These are phyloP conservation scores for Hydrolagus affinis DNA, from an alignment of 2,113 vertebrate genomes.

Conservation along the genomic window DNA sequence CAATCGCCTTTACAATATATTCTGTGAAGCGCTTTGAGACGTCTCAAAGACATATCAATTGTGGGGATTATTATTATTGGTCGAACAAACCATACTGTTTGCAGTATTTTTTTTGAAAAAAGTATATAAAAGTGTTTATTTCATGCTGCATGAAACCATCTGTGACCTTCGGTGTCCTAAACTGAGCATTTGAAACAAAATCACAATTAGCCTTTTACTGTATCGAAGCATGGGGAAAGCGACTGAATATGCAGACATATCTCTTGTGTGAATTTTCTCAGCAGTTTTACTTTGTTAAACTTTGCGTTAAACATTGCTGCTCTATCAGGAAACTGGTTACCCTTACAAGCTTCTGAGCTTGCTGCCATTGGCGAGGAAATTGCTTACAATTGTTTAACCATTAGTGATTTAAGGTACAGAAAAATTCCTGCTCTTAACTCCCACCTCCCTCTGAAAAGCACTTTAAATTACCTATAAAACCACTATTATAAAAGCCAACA, in stretches of 20 bases:
- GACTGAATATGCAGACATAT: neutral
- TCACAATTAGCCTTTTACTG: neutral
- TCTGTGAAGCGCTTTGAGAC: too few relatives aligned
- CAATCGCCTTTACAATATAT: too few relatives aligned
- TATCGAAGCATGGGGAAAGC: neutral
- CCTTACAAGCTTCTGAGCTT: too few relatives aligned
- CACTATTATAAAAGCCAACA: neutral
- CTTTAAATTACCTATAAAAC: conserved; percentile 6
- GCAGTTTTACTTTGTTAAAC: neutral
- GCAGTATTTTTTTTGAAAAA: conserved; percentile 23
- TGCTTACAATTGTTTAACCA: neutral
- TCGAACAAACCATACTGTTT: neutral
- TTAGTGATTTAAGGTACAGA: neutral
- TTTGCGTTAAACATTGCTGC: conserved; percentile 9
- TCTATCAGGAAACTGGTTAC: neutral
- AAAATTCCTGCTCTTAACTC: neutral
- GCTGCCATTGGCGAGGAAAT: neutral
- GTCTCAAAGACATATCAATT: too few relatives aligned
- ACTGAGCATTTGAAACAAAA: neutral
- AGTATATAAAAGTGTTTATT: conserved; percentile 4
- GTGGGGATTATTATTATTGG: too few relatives aligned
- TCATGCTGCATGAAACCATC: neutral
- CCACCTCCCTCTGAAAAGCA: neutral
- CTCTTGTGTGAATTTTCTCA: neutral
- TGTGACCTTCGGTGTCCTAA: neutral